Percentiles rank a stretch among this genome's conserved stretches.
phyloP scores from a whole-genome alignment of 2,113 vertebrate species.

The Cololabis saira region DNA sequence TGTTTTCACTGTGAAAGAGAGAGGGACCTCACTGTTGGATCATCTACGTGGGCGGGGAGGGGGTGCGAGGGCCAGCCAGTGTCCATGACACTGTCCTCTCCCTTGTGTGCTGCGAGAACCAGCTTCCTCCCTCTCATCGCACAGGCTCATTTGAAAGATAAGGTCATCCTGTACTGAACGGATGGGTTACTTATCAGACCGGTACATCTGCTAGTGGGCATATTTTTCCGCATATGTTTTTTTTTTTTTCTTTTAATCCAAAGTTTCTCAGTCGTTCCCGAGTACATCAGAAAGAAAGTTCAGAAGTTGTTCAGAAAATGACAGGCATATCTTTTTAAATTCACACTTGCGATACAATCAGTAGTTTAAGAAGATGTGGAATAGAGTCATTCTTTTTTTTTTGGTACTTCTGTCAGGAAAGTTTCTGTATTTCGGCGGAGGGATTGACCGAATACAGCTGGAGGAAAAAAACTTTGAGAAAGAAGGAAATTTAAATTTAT shows the following conservation, averaged over 20 bases:
- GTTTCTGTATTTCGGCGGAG: too few species aligned
- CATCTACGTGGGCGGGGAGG: conserved; percentile 35
- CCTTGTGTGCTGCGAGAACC: conserved; percentile 22
- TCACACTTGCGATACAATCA: background rate
- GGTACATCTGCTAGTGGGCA: conserved; percentile 3
- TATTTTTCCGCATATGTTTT: conserved; percentile 2
- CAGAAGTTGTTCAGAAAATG: conserved; percentile 1
- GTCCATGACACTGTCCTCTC: conserved; percentile 22
- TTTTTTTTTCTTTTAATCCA: background rate
- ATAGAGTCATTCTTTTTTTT: conserved; percentile 1
- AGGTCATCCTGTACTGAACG: conserved; percentile 39
- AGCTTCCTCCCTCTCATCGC: conserved; percentile 46
- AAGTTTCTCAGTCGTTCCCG: background rate
- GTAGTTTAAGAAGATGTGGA: background rate
- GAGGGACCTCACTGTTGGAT: conserved; percentile 19
- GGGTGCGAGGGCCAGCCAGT: conserved; percentile 13
- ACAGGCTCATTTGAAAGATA: conserved; percentile 47
- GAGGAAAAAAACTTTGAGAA: too few species aligned
- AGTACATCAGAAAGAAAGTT: background rate
- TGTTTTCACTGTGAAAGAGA: conserved; percentile 43
- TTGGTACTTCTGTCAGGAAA: too few species aligned
- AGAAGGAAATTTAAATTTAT: too few species aligned
- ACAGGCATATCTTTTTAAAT: background rate
- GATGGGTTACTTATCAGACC: conserved; percentile 31
- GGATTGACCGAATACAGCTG: too few species aligned